phyloP scores from a whole-genome alignment of 2,113 vertebrate genomes.

The Toxostoma redivivum region DNA sequence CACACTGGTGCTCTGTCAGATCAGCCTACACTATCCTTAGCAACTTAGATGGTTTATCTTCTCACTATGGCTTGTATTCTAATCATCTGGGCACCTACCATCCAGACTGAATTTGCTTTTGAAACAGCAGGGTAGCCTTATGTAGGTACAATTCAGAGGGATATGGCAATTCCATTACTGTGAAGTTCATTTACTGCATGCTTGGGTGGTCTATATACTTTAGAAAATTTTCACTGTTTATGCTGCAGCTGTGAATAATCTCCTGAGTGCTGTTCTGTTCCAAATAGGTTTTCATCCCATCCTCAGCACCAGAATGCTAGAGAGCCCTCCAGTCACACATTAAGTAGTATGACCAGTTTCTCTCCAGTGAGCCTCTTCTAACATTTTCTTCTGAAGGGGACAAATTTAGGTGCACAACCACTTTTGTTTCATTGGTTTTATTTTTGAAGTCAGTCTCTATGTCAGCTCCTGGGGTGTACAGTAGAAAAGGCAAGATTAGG shows the following conservation, averaged over 20 bases:
- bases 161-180: slow-evolving; percentile 34
- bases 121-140: slow-evolving; percentile 5
- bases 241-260: slow-evolving; percentile 15
- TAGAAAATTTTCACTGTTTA: slow-evolving; percentile 48
- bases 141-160: background rate
- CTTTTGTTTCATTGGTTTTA: background rate
- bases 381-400: background rate
- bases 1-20: background rate
- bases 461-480: background rate
- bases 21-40: background rate
- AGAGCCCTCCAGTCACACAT: background rate
- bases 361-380: background rate
- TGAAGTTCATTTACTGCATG: slow-evolving; percentile 44
- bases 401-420: background rate
- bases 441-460: background rate
- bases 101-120: slow-evolving; percentile 22
- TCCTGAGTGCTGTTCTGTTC: background rate
- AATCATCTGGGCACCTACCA: background rate
- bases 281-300: background rate
- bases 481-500: background rate
- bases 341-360: background rate
- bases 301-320: background rate
- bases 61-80: background rate
- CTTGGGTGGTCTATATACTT: slow-evolving; percentile 29
- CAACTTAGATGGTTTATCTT: slow-evolving; percentile 23